Percentiles rank a stretch among this genome's conserved stretches.
phyloP scores from a whole-genome alignment of 2,113 vertebrate genomes.

The Barnardius zonarius region DNA sequence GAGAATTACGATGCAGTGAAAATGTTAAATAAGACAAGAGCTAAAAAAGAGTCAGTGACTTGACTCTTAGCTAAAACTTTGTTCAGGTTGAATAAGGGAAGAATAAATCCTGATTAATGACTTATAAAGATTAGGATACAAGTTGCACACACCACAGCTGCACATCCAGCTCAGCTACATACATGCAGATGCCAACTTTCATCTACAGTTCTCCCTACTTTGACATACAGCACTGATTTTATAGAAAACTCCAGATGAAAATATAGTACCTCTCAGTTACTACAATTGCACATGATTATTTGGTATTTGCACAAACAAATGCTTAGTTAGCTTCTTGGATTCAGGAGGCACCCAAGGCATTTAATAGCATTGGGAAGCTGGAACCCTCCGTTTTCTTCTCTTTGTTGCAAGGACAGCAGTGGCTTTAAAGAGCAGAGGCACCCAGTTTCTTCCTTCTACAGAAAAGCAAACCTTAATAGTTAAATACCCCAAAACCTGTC shows the following conservation, averaged over 20 bases:
- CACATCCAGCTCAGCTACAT: background rate
- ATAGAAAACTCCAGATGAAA: background rate
- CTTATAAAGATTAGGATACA: background rate
- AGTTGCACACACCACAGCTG: background rate
- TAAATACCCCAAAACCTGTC: background rate
- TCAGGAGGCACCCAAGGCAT: background rate
- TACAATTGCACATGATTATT: background rate
- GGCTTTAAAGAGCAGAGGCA: background rate
- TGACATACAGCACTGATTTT: background rate
- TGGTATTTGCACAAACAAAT: background rate
- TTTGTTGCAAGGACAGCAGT: background rate
- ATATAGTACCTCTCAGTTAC: fast-evolving
- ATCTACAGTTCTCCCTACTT: background rate
- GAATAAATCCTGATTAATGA: background rate
- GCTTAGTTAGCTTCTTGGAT: background rate
- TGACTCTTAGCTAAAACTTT: background rate
- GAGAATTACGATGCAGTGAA: background rate
- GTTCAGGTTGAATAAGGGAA: background rate
- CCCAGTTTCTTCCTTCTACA: background rate
- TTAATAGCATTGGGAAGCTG: background rate
- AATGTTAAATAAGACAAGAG: background rate
- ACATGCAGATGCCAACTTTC: background rate
- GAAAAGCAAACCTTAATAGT: background rate
- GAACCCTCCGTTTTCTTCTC: background rate
- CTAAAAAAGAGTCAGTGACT: background rate